These are phyloP conservation scores for Autographa pulchrina DNA, from an alignment of 2,888 invertebrate species.

Conservation along the genomic window DNA sequence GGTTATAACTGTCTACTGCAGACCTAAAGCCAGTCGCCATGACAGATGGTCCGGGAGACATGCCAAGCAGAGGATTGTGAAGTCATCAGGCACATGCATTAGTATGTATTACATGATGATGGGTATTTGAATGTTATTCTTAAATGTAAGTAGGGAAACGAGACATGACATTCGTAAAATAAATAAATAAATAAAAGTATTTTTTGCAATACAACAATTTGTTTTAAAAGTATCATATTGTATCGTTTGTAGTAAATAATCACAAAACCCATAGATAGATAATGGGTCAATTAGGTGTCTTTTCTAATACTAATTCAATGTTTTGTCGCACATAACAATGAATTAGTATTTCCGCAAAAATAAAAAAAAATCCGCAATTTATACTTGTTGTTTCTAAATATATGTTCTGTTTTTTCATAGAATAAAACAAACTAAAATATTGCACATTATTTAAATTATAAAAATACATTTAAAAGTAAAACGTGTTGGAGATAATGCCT, in stretches of 20 bases:
- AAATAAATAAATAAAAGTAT: too few relatives aligned
- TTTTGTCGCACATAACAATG: too few relatives aligned
- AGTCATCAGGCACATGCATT: conserved; percentile 23
- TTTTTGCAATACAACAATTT: too few relatives aligned
- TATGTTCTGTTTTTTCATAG: not conserved
- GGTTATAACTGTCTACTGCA: conserved; percentile 19
- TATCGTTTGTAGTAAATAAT: too few relatives aligned
- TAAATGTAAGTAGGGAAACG: not conserved
- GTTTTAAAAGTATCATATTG: too few relatives aligned
- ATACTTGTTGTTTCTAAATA: not conserved
- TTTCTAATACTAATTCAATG: too few relatives aligned
- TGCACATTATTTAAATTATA: not conserved
- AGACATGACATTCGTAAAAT: too few relatives aligned
- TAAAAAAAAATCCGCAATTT: too few relatives aligned
- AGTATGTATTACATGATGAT: not conserved
- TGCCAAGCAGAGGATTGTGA: conserved; percentile 15
- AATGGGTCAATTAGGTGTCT: too few relatives aligned
- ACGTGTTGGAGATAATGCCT: conserved; percentile 29
- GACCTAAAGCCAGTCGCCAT: conserved; percentile 9
- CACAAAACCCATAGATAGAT: too few relatives aligned
- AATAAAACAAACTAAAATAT: too few relatives aligned
- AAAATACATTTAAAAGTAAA: conserved; percentile 9
- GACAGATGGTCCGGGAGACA: conserved; percentile 20
- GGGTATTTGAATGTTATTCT: not conserved
- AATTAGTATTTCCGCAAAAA: too few relatives aligned